Evolutionary conservation across 2,888 invertebrate species (phyloP), one percentile per base, ranked within the genome.

Genomic region (Cacoxenus indagator): DNA sequence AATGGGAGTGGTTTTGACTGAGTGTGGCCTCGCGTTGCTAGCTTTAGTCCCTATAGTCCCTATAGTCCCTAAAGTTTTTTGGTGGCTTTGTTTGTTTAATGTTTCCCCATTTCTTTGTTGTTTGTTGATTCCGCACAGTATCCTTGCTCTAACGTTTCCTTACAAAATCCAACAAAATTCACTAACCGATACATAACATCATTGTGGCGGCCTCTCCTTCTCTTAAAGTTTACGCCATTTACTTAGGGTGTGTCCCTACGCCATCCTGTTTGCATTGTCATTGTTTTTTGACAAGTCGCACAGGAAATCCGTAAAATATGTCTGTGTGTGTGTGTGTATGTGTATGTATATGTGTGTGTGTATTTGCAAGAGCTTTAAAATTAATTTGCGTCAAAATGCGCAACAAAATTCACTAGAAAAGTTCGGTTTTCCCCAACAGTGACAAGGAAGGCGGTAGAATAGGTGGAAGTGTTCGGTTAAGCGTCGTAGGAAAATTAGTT

Each of bases 371-470:
- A 59, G 59, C 19, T 59, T 59, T 59, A 31, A 59, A 59, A 59
- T 59, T 59, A 59, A 59, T 59, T 59, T 59, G 31, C 59, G 59
- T 59, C 27, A 59, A 54, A 22, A 54, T 19, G 45, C 45, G 45
- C 45, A 43, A 27, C 29, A 29, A 22, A 54, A 54, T 26, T 14
- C n/a, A 24, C 22, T 24, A 14, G 14, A 24, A 55, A 24, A 55
- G 26, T 6, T 55, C n/a, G 55, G 55, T 24, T 26, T 26, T 26
- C 26, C 26, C 59, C 29, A 31, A 31, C 17, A 17, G 19, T 29
- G 29, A 43, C n/a, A 43, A n/a, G 11, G 45, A n/a, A n/a, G 4
- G n/a, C n/a, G 45, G n/a, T n/a, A n/a, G 11, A 43, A n/a, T n/a
- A n/a, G 45, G n/a, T 43, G 11, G 45, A 43, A n/a, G 11, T 43